phyloP scores from a whole-genome alignment of 2,888 invertebrate genomes.

The Tenthredo distinguenda region DNA sequence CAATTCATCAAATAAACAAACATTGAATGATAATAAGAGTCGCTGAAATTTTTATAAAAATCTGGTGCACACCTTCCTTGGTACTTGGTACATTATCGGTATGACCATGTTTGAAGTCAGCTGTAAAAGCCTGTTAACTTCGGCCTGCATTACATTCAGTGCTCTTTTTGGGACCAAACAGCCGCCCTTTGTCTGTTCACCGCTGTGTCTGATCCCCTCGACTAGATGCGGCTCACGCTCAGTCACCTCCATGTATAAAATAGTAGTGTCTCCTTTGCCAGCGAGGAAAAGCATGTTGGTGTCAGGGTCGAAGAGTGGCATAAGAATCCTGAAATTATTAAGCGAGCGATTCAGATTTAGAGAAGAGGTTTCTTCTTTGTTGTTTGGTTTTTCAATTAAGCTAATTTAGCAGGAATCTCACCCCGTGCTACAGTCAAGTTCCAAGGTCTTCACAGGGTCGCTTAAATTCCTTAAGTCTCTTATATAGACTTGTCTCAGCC shows the following conservation, averaged over 20 bases:
- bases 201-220: conserved; percentile 91
- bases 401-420: conserved; percentile 65
- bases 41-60: not conserved
- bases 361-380: conserved; percentile 3
- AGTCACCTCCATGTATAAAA: conserved; percentile 93
- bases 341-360: not conserved
- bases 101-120: conserved; percentile 92
- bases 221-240: conserved; percentile 94
- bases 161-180: conserved; percentile 95
- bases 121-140: conserved; percentile 95
- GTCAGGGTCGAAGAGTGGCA: conserved; percentile 95
- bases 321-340: conserved; percentile 83
- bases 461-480: conserved; percentile 92
- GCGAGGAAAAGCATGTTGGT: conserved; percentile 97
- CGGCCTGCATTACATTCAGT: conserved; percentile 97
- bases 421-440: conserved; percentile 93
- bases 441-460: conserved; percentile 88
- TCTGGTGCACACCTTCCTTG: conserved; percentile 88
- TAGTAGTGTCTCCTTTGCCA: conserved; percentile 96
- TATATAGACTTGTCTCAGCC: conserved; percentile 92
- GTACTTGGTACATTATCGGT: conserved; percentile 97
- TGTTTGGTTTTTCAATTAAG: not conserved
- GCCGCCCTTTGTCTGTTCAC: conserved; percentile 97
- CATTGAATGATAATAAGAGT: not conserved
- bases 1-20: not conserved